These are phyloP conservation scores for Caenorhabditis imperialis DNA, from an alignment of 2,888 invertebrate genomes.

Conservation along the genomic window DNA sequence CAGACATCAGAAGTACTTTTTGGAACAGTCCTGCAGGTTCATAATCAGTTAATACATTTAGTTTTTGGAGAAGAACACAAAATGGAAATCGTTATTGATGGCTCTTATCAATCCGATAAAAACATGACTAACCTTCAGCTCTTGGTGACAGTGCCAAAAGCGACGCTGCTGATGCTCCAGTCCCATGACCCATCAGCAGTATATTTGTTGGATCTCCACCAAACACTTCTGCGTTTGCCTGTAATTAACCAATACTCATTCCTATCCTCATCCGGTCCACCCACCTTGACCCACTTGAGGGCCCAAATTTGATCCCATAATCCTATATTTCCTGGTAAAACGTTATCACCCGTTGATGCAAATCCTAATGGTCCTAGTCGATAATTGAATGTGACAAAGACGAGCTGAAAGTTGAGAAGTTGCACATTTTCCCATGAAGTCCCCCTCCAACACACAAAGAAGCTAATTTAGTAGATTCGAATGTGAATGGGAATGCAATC, in stretches of 20 bases:
- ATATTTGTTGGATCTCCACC: slow-evolving; percentile 76
- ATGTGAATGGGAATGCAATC: slow-evolving; percentile 14
- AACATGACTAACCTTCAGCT: slow-evolving; percentile 67
- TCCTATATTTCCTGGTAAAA: slow-evolving; percentile 77
- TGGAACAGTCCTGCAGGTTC: slow-evolving; percentile 71
- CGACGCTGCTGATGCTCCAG: slow-evolving; percentile 76
- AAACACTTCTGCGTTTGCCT: slow-evolving; percentile 73
- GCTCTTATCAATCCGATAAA: background rate
- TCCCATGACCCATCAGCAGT: slow-evolving; percentile 77
- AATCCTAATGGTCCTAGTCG: slow-evolving; percentile 86
- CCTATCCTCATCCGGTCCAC: background rate
- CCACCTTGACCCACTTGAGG: slow-evolving; percentile 76
- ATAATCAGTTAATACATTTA: too few relatives aligned
- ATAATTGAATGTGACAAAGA: slow-evolving; percentile 94
- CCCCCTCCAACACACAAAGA: slow-evolving; percentile 21
- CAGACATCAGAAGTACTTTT: slow-evolving; percentile 77
- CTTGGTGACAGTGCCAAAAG: slow-evolving; percentile 76
- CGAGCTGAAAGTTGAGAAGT: slow-evolving; percentile 81
- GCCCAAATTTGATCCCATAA: slow-evolving; percentile 74
- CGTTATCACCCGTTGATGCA: slow-evolving; percentile 75
- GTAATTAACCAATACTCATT: slow-evolving; percentile 6
- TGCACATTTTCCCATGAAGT: too few relatives aligned
- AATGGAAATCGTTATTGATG: background rate
- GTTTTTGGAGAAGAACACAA: too few relatives aligned
- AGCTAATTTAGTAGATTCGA: slow-evolving; percentile 38